Evolutionary conservation across 2,797 vertebrate species (phyloP).

Genomic region (Typhlichthys eigenmanni): DNA sequence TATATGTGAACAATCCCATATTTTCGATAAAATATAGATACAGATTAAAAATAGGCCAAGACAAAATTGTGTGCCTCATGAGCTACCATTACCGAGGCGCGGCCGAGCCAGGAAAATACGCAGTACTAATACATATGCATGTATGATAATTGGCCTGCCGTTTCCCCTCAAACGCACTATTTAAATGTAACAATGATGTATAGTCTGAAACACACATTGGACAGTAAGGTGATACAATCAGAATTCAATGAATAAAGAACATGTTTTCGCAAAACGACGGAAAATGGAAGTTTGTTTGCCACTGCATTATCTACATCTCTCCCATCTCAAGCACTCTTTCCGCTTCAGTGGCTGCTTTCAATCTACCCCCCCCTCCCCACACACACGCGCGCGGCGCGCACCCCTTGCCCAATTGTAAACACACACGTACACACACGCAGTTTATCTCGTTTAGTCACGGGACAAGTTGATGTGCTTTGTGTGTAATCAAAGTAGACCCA

Average conservation of each 20-base stretch:
- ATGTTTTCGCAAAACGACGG: conserved; percentile 44
- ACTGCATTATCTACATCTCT: conserved; percentile 76
- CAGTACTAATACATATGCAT: conserved; percentile 82
- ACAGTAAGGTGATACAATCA: conserved; percentile 4
- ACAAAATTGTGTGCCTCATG: conserved; percentile 34
- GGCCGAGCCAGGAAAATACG: conserved; percentile 81
- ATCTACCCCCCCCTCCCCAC: conserved; percentile 44
- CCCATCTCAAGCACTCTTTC: conserved; percentile 77
- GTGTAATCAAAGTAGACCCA: conserved; percentile 68
- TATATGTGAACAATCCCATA: neutral
- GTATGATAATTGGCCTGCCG: conserved; percentile 67
- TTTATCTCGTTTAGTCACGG: conserved; percentile 66
- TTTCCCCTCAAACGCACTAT: conserved; percentile 36
- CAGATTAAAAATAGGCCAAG: conserved; percentile 4
- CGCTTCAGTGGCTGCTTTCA: conserved; percentile 70
- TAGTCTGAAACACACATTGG: conserved; percentile 22
- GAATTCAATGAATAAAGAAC: conserved; percentile 33
- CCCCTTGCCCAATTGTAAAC: conserved; percentile 11
- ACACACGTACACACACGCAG: conserved; percentile 29
- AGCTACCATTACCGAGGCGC: conserved; percentile 36
- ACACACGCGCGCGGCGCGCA: conserved; percentile 14
- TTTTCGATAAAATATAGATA: too few species aligned
- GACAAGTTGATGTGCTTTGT: conserved; percentile 67
- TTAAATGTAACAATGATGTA: conserved; percentile 31
- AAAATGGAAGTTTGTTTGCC: conserved; percentile 76